Conservation (phyloP, 2,113 vertebrate genomes). For the Saguinus imperator region DNA sequence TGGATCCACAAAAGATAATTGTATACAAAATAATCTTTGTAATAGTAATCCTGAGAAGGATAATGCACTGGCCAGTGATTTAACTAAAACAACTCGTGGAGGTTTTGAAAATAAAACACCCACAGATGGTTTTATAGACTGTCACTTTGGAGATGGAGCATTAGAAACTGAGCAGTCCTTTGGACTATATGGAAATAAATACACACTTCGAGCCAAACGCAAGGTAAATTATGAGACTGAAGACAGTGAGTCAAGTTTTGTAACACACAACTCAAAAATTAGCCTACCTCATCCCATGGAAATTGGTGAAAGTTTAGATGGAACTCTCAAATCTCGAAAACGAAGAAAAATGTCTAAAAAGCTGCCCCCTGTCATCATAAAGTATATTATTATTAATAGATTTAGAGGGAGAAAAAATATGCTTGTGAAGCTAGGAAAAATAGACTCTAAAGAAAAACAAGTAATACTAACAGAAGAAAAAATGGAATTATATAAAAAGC, state of each 20-base stretch:
- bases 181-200: slow-evolving; percentile 94
- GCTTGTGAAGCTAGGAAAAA: slow-evolving; percentile 96
- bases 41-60: slow-evolving; percentile 83
- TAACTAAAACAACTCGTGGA: slow-evolving; percentile 82
- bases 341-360: slow-evolving; percentile 93
- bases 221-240: slow-evolving; percentile 92
- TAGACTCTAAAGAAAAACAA: slow-evolving; percentile 90
- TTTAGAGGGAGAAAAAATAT: slow-evolving; percentile 99
- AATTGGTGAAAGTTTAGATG: slow-evolving; percentile 85
- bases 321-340: slow-evolving; percentile 90
- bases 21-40: slow-evolving; percentile 81
- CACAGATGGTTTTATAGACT: slow-evolving; percentile 83
- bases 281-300: slow-evolving; percentile 82
- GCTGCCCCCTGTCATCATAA: slow-evolving; percentile 96
- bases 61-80: slow-evolving; percentile 80
- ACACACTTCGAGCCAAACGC: slow-evolving; percentile 94
- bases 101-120: slow-evolving; percentile 85
- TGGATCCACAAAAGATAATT: slow-evolving; percentile 82
- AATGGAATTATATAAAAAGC: slow-evolving; percentile 90
- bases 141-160: slow-evolving; percentile 83
- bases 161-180: slow-evolving; percentile 87
- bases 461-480: slow-evolving; percentile 94
- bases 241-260: slow-evolving; percentile 89
- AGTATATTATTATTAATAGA: slow-evolving; percentile 99
- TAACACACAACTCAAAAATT: slow-evolving; percentile 86